phyloP scores from a whole-genome alignment of 1,140 invertebrate genomes.

The Aradophagus sp. region DNA sequence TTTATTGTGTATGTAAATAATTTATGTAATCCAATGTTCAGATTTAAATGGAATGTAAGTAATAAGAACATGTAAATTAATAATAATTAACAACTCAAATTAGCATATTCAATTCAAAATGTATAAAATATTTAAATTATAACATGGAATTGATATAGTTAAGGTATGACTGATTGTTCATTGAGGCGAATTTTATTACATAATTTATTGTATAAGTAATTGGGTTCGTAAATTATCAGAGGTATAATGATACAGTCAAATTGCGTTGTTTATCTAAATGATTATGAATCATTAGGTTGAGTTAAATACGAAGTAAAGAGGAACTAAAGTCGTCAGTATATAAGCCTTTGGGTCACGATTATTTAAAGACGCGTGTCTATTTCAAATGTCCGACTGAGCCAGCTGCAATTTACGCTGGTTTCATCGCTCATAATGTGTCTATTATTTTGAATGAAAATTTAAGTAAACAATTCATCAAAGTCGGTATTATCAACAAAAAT shows the following conservation, averaged over 20 bases:
- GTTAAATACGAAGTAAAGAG: constrained; percentile 53
- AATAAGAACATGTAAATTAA: no score
- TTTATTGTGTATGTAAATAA: no score
- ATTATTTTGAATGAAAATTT: constrained; percentile 55
- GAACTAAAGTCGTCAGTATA: constrained; percentile 54
- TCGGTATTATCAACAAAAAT: constrained; percentile 32
- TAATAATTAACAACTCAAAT: no score
- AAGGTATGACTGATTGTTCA: no score
- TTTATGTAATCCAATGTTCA: no score
- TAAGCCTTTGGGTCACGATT: constrained; percentile 73
- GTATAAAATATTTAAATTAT: no score
- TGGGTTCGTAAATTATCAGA: background rate
- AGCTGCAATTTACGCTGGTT: constrained; percentile 69
- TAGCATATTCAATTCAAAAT: no score
- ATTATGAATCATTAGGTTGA: constrained; percentile 46
- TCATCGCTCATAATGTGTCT: constrained; percentile 57
- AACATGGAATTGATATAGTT: background rate
- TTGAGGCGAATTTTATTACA: no score
- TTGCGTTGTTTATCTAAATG: constrained; percentile 45
- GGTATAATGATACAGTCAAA: background rate
- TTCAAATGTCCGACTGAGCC: constrained; percentile 69
- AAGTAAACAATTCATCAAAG: constrained; percentile 49
- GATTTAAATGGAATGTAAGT: no score
- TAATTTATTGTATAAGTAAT: no score
- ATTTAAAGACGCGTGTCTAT: constrained; percentile 74